Percentiles rank a stretch among this genome's conserved stretches.
These are phyloP conservation scores for Luffia ferchaultella DNA, from an alignment of 2,888 invertebrate genomes.

Conservation along the genomic window DNA sequence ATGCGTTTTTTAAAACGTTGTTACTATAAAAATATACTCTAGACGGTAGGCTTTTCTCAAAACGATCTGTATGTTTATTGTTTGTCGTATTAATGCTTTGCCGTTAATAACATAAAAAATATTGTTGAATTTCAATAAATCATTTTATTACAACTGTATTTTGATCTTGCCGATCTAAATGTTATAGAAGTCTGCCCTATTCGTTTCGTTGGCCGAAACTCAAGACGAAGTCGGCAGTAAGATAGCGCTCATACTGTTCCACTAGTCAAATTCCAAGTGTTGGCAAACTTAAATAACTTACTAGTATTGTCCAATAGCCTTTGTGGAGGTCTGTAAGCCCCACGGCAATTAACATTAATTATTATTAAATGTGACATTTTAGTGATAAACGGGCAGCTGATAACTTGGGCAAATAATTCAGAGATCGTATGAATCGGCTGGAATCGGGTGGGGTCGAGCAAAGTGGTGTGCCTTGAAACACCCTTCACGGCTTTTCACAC, in stretches of 20 bases:
- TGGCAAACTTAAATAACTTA: conserved; percentile 58
- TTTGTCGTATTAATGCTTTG: too few relatives aligned
- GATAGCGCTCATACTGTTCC: conserved; percentile 43
- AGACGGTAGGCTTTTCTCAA: too few relatives aligned
- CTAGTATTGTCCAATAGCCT: conserved; percentile 62
- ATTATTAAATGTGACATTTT: conserved; percentile 63
- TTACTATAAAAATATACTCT: too few relatives aligned
- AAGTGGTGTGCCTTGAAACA: neutral
- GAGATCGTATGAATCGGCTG: neutral
- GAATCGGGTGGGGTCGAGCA: neutral
- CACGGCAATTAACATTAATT: conserved; percentile 66
- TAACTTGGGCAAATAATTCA: conserved; percentile 62
- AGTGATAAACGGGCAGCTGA: conserved; percentile 58
- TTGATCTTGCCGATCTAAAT: too few relatives aligned
- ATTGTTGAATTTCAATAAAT: too few relatives aligned
- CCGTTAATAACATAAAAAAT: too few relatives aligned
- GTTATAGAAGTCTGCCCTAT: conserved; percentile 22
- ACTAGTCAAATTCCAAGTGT: conserved; percentile 55
- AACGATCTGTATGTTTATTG: too few relatives aligned
- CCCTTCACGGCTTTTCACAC: neutral
- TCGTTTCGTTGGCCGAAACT: conserved; percentile 18
- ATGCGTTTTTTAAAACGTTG: too few relatives aligned
- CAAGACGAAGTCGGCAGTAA: conserved; percentile 41
- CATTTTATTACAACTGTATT: too few relatives aligned
- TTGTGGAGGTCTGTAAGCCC: conserved; percentile 49